Conservation (phyloP, 1,140 invertebrate species). For the Drosophila quadrilineata region DNA sequence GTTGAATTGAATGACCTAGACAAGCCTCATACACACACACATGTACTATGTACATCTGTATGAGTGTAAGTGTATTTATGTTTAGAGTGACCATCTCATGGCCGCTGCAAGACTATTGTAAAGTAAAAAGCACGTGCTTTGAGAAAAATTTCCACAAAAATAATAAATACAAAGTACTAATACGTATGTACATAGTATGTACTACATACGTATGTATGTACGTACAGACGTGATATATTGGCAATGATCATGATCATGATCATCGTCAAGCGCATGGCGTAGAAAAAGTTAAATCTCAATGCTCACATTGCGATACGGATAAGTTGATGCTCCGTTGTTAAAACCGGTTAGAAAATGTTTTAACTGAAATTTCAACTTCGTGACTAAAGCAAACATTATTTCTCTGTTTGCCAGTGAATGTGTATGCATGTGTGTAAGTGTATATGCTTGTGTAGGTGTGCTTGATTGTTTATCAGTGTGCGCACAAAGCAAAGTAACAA, state of each 20-base stretch:
- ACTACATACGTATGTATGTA: background rate
- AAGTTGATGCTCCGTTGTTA: constrained; percentile 25
- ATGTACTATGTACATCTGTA: no score
- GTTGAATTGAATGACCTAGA: constrained; percentile 61
- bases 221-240: constrained; percentile 15
- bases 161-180: background rate
- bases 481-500: background rate
- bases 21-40: no score
- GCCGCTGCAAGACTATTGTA: no score
- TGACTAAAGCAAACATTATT: constrained; percentile 62
- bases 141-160: constrained; percentile 65
- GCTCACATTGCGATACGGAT: constrained; percentile 5
- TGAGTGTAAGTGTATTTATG: constrained; percentile 50
- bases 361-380: constrained; percentile 42
- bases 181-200: background rate
- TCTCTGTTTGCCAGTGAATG: background rate
- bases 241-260: constrained; percentile 52
- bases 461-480: constrained; percentile 5
- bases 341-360: constrained; percentile 75
- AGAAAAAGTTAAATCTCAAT: constrained; percentile 56
- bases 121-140: constrained; percentile 60
- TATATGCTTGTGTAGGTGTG: constrained; percentile 12
- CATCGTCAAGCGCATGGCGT: constrained; percentile 18
- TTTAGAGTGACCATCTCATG: constrained; percentile 59
- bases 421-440: background rate